Percentiles rank a stretch among this genome's conserved stretches.
Evolutionary conservation across 1,140 invertebrate genomes (phyloP).

Genomic region (Drosophila sp.): DNA sequence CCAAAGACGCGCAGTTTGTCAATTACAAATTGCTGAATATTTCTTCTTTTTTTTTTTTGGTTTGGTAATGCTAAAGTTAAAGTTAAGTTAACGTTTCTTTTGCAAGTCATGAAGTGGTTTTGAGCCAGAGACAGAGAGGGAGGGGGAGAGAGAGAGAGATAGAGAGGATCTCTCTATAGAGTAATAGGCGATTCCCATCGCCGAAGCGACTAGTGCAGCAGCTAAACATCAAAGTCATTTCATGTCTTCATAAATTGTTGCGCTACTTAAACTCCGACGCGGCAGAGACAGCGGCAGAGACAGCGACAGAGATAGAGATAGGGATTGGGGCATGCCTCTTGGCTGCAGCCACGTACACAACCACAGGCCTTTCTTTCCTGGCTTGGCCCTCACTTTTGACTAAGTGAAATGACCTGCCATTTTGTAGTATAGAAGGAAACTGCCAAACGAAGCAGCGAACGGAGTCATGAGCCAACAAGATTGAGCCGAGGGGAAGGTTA

Average conservation of each 20-base stretch:
- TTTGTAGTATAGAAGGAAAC: constrained; percentile 55
- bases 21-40: constrained; percentile 71
- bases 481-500: constrained; percentile 66
- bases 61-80: constrained; percentile 6
- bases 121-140: neutral
- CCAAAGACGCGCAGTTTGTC: constrained; percentile 57
- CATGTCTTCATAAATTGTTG: constrained; percentile 78
- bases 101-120: constrained; percentile 63
- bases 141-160: no score
- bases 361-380: constrained; percentile 50
- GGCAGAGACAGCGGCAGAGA: constrained; percentile 10
- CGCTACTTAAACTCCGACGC: constrained; percentile 54
- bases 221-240: constrained; percentile 78
- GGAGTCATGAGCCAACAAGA: constrained; percentile 14
- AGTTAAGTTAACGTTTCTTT: constrained; percentile 37
- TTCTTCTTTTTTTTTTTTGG: constrained; percentile 21
- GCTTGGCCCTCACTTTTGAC: constrained; percentile 45
- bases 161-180: constrained; percentile 7
- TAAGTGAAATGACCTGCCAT: constrained; percentile 83
- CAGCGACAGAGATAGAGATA: constrained; percentile 14
- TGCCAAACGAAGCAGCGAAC: constrained; percentile 39
- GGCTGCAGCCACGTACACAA: constrained; percentile 24
- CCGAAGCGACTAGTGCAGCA: constrained; percentile 57
- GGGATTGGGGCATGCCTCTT: constrained; percentile 38
- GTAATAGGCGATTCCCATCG: constrained; percentile 2